phyloP scores from a whole-genome alignment of 1,140 invertebrate species.

The Drosophila fuyamai region DNA sequence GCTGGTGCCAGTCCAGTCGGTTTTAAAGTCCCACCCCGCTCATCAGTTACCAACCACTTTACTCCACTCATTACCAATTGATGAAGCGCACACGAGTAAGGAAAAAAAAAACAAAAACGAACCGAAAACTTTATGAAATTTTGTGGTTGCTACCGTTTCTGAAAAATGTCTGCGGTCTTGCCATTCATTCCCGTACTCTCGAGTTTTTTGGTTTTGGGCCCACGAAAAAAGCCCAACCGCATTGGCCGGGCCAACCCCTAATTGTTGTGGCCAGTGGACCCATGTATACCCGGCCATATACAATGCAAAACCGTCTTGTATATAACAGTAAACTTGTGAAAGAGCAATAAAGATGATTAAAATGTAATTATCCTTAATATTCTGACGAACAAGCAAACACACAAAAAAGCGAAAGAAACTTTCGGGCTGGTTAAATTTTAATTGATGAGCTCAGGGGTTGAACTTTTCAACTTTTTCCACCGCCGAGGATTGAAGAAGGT shows the following conservation, averaged over 20 bases:
- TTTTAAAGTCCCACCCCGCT: slow-evolving; percentile 19
- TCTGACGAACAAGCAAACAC: slow-evolving; percentile 55
- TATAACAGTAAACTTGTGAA: slow-evolving; percentile 80
- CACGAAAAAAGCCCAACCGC: slow-evolving; percentile 72
- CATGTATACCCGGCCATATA: slow-evolving; percentile 35
- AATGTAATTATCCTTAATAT: slow-evolving; percentile 84
- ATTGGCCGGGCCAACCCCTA: slow-evolving; percentile 74
- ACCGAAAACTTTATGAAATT: slow-evolving; percentile 75
- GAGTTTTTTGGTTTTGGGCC: slow-evolving; percentile 6
- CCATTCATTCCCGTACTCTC: slow-evolving; percentile 1
- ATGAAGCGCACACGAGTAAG: slow-evolving; percentile 66
- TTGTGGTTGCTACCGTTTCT: slow-evolving; percentile 81
- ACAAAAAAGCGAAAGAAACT: slow-evolving; percentile 23
- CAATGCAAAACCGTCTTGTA: slow-evolving; percentile 69
- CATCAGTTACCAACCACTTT: slow-evolving; percentile 44
- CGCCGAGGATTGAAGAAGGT: background rate
- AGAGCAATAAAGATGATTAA: slow-evolving; percentile 84
- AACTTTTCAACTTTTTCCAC: slow-evolving; percentile 74
- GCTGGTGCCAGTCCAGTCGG: slow-evolving; percentile 45
- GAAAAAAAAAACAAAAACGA: slow-evolving; percentile 9
- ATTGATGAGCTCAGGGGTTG: slow-evolving; percentile 79
- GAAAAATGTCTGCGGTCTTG: slow-evolving; percentile 67
- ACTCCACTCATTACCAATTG: slow-evolving; percentile 77
- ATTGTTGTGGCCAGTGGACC: slow-evolving; percentile 67
- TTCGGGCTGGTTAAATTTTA: slow-evolving; percentile 66